These are phyloP conservation scores for Numenius arquata DNA, from an alignment of 2,113 vertebrate species.

Conservation along the genomic window DNA sequence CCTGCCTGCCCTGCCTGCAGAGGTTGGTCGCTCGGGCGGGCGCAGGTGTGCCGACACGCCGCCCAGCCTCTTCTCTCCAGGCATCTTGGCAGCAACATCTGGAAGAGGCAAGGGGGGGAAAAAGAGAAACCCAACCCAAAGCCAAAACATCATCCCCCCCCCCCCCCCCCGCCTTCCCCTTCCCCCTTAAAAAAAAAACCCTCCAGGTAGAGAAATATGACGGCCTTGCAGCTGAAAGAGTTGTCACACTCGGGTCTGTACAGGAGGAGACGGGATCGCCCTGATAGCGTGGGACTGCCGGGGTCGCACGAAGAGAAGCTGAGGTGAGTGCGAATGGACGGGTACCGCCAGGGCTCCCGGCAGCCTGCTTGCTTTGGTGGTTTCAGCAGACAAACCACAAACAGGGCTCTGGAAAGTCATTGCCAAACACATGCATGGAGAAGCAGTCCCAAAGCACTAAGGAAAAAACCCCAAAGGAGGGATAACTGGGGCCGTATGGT, in stretches of 20 bases:
- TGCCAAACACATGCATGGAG: not conserved
- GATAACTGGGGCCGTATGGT: not conserved
- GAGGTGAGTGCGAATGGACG: conserved; percentile 77
- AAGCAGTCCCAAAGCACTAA: not conserved
- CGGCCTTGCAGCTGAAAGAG: conserved; percentile 87
- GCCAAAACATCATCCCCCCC: not conserved
- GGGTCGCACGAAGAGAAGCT: conserved; percentile 72
- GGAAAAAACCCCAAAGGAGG: not conserved
- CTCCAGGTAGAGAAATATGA: conserved; percentile 77
- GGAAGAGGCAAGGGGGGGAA: not conserved
- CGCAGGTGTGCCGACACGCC: conserved; percentile 73
- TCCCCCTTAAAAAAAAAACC: not conserved
- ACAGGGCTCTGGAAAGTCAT: not conserved
- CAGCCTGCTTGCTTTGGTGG: not conserved
- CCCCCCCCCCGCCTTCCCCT: not conserved
- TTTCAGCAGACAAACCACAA: not conserved
- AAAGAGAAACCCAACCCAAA: not conserved
- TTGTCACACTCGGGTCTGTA: conserved; percentile 91
- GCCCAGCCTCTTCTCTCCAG: not conserved
- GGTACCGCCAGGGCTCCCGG: not conserved
- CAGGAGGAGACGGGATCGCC: conserved; percentile 88
- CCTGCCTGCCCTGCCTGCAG: conserved; percentile 25
- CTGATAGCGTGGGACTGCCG: conserved; percentile 81
- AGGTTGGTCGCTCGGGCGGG: conserved; percentile 29
- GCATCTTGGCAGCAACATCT: conserved; percentile 51